Evolutionary conservation across 1,140 invertebrate genomes (phyloP), one percentile per base, ranked within the genome.

Genomic region (Tetragonula clypearis): DNA sequence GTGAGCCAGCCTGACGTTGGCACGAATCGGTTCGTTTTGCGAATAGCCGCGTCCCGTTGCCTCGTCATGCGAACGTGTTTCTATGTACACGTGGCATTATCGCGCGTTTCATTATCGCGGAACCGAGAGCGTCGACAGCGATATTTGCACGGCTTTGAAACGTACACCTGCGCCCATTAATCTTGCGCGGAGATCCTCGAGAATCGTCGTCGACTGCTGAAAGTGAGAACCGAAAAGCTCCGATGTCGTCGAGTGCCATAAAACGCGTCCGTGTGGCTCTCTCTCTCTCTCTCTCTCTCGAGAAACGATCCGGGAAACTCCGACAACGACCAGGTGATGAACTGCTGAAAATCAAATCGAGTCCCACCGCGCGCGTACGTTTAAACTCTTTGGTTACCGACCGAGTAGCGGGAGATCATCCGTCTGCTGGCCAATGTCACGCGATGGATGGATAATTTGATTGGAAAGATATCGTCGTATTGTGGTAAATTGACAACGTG

Each of bases 141-240:
- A 93, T 93, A 93, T 93, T 93, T 92, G 80, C 90, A 75, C n/a
- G 82, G 79, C 81, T 91, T 91, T 90, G 88, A 84, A 84, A 80
- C 85, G 82, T 90, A 76, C 77, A 87, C 75, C 79, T 84, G 76
- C 60, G 79, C 30, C 86, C 87, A 92, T 93, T 91, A 92, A 91
- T 92, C 92, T 91, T 90, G 53, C 55, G 73, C 17, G 75, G 80
- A 65, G 26, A 88, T 90, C 82, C 88, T 83, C 79, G 86, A 84
- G 79, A 86, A 86, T 88, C 82, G 79, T 80, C 55, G 79, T 81
- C 75, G 77, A 55, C 62, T 30, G 26, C 74, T 72, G 81, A 84
- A 84, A 89, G 78, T 55, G 30, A 30, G 75, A 68, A 66, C 35
- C 77, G 62, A 65, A 41, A 77, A 62, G 75, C 72, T 75, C 72